phyloP scores from a whole-genome alignment of 2,797 vertebrate species.

The Gobio occitaniae region DNA sequence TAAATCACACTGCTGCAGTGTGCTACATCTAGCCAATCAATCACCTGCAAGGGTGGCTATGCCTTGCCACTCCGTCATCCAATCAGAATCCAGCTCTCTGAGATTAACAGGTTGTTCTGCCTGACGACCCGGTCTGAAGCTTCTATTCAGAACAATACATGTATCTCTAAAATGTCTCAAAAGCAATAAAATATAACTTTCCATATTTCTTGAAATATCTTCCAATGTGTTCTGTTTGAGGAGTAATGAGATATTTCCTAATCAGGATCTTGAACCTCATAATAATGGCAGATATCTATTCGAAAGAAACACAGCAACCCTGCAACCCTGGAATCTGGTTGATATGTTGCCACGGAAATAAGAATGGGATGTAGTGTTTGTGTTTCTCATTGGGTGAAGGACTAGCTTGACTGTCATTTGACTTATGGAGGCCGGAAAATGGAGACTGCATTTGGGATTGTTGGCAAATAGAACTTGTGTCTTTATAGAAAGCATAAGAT shows the following conservation, averaged over 20 bases:
- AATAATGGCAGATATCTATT: background rate
- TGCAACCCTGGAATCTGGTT: slow-evolving; percentile 12
- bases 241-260: slow-evolving; percentile 2
- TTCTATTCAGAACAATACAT: slow-evolving; percentile 3
- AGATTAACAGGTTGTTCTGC: slow-evolving; percentile 39
- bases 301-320: background rate
- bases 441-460: background rate
- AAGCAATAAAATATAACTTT: background rate
- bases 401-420: slow-evolving; percentile 37
- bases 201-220: background rate
- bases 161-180: background rate
- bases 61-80: background rate
- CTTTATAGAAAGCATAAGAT: slow-evolving; percentile 37
- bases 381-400: slow-evolving; percentile 23
- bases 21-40: slow-evolving; percentile 43
- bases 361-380: slow-evolving; percentile 24
- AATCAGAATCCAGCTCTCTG: slow-evolving; percentile 36
- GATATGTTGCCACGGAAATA: slow-evolving; percentile 32
- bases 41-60: slow-evolving; percentile 6
- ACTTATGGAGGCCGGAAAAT: slow-evolving; percentile 21
- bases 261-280: background rate
- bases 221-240: background rate
- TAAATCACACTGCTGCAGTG: slow-evolving; percentile 44
- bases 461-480: slow-evolving; percentile 22
- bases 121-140: background rate